phyloP scores from a whole-genome alignment of 2,888 invertebrate species.

The Chymomyza procnemis region DNA sequence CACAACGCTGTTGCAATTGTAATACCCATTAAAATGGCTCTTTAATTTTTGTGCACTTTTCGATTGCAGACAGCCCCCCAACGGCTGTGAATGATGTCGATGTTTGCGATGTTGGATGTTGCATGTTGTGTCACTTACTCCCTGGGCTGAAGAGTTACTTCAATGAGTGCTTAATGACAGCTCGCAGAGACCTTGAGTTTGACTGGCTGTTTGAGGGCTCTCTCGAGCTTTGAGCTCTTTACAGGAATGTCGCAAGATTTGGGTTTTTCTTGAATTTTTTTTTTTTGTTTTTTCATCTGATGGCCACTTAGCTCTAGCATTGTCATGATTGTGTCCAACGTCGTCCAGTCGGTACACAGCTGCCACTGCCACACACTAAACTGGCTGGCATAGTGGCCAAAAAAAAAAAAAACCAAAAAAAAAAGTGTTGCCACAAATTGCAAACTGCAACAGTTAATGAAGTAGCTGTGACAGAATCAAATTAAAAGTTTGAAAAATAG shows the following conservation, averaged over 20 bases:
- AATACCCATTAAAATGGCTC: conserved; percentile 31
- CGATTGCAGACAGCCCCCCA: neutral
- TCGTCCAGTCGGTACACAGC: neutral
- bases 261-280: no score
- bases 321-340: conserved; percentile 28
- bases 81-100: neutral
- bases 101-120: neutral
- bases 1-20: neutral
- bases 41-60: conserved; percentile 2
- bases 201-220: conserved; percentile 17
- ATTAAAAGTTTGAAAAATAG: neutral
- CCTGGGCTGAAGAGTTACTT: neutral
- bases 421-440: conserved; percentile 50
- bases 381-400: neutral
- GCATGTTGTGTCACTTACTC: neutral
- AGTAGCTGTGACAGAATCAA: neutral
- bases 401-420: no score
- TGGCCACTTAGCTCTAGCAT: conserved; percentile 1
- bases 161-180: conserved; percentile 33
- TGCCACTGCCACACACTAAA: neutral
- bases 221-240: neutral
- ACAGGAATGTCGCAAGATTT: conserved; percentile 42
- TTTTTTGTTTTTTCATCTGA: neutral
- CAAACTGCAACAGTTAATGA: conserved; percentile 63
- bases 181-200: conserved; percentile 32